Evolutionary conservation across 2,888 invertebrate species (phyloP), one percentile per base, ranked within the genome.

Genomic region (Bombylius major): DNA sequence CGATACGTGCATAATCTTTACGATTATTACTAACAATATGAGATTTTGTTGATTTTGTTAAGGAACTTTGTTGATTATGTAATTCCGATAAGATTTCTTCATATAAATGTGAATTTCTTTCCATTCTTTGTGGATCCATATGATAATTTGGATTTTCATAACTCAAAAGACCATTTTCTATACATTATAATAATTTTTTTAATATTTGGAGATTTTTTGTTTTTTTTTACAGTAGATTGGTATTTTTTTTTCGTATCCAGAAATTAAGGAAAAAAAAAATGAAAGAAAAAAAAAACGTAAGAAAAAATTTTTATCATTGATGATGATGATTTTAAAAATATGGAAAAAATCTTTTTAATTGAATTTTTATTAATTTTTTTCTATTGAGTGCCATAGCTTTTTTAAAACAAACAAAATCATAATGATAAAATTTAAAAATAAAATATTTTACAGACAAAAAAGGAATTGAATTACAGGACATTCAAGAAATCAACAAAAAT

Each of bases 131-230:
- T 58, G 87, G 85, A 70, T 86, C 86, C 78, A 89, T 75, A 69
- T 88, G 89, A 75, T 92, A 92, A 77, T 92, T 92, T 34, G 92
- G 91, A 74, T 92, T 92, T 78, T 91, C 89, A 77, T 91, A 92
- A 67, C 91, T 91, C 70, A 90, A 79, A 62, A 89, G 83, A 72
- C 91, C 91, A 80, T 89, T 89, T 79, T 91, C 91, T 91, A 82
- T n/a, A n/a, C n/a, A n/a, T n/a, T n/a, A n/a, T 32, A 36, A 47
- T 14, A 13, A 45, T 42, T 11, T 42, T 5, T 11, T 42, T 1
- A 42, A 1, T 11, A 11, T 11, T 8, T 42, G 5, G 3, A 34
- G 5, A 34, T 34, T 11, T 42, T 8, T 11, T 42, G 39, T 42
- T 42, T 42, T 42, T 11, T 8, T 42, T 11, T 8, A 42, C 5